Base-by-base conservation (phyloP, 1,140 invertebrate species). In the Drosophila erecta region DNA sequence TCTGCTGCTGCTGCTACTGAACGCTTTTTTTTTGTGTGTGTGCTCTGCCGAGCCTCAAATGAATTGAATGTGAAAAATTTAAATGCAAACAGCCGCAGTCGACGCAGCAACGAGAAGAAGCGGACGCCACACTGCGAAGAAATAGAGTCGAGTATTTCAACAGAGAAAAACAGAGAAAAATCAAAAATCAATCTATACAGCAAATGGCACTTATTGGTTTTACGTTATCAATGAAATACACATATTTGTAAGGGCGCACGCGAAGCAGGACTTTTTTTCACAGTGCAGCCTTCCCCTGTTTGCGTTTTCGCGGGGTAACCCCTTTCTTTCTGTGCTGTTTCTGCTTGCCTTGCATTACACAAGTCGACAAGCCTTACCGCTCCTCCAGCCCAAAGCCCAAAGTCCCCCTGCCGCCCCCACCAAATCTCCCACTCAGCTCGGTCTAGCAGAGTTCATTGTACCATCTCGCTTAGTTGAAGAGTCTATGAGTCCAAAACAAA, bases 31-130 rank as follows among this genome's bases (percentile, higher is more conserved):
- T 53, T 59, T 75, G 53, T 76, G 4, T 76, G 44, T 55, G 55
- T 78, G 77, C 64, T 38, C 53, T 71, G 71, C 66, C 84, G 78
- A 85, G 83, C 83, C 83, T 87, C 83, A 87, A 87, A 87, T 89
- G 83, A 87, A 87, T 87, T 87, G 84, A 89, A 87, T 83, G 83
- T 87, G 83, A 87, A 87, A 87, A 87, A 87, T 87, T 87, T 87
- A 87, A 87, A 87, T 87, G 83, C 79, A 87, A 87, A 87, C 83
- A 87, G 83, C 71, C 83, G 83, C 83, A 81, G 83, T 67, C 75
- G 55, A 72, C 60, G 81, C 81, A 78, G 60, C 78, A 64, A 80
- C 76, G 67, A 66, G 37, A 66, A 66, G 64, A 49, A 64, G 44
- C 37, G 30, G 17, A 14, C 12, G 55, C 11, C 24, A 17, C 60